These are phyloP conservation scores for Bagarius yarrelli DNA, from an alignment of 2,113 vertebrate species.

Conservation along the genomic window DNA sequence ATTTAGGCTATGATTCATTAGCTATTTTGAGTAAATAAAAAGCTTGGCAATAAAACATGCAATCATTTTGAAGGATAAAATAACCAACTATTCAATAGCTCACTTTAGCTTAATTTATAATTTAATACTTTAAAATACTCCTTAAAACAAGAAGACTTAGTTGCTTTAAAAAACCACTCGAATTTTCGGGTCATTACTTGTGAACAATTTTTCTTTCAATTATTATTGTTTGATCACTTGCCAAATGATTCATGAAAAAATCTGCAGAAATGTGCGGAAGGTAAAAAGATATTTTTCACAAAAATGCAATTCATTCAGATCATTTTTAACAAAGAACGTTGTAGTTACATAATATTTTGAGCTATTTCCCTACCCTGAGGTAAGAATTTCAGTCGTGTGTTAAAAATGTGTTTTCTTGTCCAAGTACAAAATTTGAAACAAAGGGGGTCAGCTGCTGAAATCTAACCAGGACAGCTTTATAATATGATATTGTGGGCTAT, in stretches of 20 bases:
- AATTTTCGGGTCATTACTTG: constrained; percentile 36
- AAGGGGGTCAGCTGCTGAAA: constrained; percentile 9
- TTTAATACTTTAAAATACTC: not conserved
- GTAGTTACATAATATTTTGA: constrained; percentile 26
- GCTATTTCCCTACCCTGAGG: constrained; percentile 20
- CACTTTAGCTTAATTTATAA: not conserved
- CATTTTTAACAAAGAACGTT: not conserved
- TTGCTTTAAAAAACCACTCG: no score
- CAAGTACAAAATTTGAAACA: constrained; percentile 9
- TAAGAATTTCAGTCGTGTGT: constrained; percentile 28
- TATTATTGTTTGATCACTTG: constrained; percentile 35
- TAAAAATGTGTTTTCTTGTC: constrained; percentile 7
- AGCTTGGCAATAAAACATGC: not conserved
- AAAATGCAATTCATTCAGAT: not conserved
- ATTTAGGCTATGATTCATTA: not conserved
- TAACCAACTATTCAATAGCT: not conserved
- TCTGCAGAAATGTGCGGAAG: not conserved
- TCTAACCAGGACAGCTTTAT: not conserved
- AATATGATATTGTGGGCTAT: not conserved
- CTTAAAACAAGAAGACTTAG: no score
- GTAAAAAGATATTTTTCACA: not conserved
- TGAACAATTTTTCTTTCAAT: constrained; percentile 34
- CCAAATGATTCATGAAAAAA: not conserved
- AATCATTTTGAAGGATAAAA: not conserved
- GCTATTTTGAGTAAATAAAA: not conserved